These are phyloP conservation scores for Lypha dubia DNA, from an alignment of 2,888 invertebrate genomes.

Conservation along the genomic window DNA sequence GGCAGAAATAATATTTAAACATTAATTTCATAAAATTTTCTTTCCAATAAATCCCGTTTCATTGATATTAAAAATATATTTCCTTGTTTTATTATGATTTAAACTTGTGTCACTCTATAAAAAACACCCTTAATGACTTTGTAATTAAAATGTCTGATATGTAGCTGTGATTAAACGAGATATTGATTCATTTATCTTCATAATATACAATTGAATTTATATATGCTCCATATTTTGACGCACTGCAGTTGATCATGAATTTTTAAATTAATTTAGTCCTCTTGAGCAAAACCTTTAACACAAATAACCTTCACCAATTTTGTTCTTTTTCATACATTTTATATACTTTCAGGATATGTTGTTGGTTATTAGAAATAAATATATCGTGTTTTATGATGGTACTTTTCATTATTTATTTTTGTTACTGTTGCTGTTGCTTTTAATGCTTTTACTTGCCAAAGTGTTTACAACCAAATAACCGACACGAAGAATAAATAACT, in stretches of 20 bases:
- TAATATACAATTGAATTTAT: too few species aligned
- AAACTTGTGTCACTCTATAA: too few species aligned
- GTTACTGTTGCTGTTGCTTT: constrained; percentile 30
- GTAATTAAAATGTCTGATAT: too few species aligned
- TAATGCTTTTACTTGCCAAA: constrained; percentile 51
- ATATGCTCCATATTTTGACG: constrained; percentile 3
- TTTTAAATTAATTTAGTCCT: background rate
- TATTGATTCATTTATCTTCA: too few species aligned
- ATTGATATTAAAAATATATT: too few species aligned
- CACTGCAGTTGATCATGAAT: background rate
- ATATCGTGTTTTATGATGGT: constrained; percentile 33
- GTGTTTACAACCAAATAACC: constrained; percentile 55
- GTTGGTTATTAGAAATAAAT: constrained; percentile 26
- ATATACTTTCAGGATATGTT: constrained; percentile 41
- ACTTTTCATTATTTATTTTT: constrained; percentile 34
- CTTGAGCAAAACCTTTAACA: constrained; percentile 52
- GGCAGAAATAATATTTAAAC: too few species aligned
- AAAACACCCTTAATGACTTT: too few species aligned
- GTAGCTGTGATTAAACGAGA: too few species aligned
- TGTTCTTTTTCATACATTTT: constrained; percentile 53
- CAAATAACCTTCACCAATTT: constrained; percentile 53
- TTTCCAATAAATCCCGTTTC: too few species aligned
- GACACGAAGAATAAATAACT: constrained; percentile 30
- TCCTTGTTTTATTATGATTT: too few species aligned
- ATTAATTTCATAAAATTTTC: too few species aligned